Percentiles rank a stretch among this genome's conserved stretches.
These are phyloP conservation scores for Aspidapion aeneum DNA, from an alignment of 2,888 invertebrate genomes.

Conservation along the genomic window DNA sequence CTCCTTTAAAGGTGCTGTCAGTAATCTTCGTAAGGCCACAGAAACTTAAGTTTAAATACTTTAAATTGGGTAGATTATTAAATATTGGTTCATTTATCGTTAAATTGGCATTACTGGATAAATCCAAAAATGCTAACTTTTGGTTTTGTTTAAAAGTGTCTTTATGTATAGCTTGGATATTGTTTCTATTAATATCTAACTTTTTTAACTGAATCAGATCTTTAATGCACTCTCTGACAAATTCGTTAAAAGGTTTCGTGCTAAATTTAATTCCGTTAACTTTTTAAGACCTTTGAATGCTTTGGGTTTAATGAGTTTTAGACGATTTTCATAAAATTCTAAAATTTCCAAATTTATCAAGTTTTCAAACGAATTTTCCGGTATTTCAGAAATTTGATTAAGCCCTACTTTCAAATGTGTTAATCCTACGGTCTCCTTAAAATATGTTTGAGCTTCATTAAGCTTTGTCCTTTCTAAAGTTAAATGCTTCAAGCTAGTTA, in stretches of 20 bases:
- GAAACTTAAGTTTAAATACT: not conserved
- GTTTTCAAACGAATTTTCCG: not conserved
- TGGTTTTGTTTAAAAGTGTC: not conserved
- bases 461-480: not conserved
- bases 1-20: not conserved
- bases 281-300: not conserved
- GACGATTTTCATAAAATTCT: not conserved
- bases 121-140: not conserved
- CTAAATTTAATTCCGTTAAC: not conserved
- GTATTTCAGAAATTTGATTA: not conserved
- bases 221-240: not conserved
- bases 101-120: not conserved
- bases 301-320: not conserved
- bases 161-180: not conserved
- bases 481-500: not conserved
- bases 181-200: not conserved
- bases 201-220: not conserved
- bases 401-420: not conserved
- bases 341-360: not conserved
- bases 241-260: not conserved
- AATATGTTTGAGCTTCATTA: not conserved
- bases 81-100: not conserved
- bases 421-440: not conserved
- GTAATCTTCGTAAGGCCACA: not conserved
- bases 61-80: not conserved